These are phyloP conservation scores for Ptychobarbus kaznakovi DNA, from an alignment of 2,797 vertebrate genomes.

Conservation along the genomic window DNA sequence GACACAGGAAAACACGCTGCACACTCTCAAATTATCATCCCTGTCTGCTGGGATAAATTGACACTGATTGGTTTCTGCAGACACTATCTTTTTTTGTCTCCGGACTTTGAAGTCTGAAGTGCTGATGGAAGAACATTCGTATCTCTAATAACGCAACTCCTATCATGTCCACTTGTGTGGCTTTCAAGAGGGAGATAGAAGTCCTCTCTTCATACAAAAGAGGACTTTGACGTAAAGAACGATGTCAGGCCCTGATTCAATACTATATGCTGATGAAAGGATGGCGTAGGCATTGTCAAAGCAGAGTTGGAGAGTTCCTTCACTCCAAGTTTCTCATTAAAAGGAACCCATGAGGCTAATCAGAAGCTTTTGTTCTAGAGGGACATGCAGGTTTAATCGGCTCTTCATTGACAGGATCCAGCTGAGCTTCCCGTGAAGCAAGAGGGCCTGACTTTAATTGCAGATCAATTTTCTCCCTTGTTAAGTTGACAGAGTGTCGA, in stretches of 20 bases:
- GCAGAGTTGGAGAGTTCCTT: conserved; percentile 33
- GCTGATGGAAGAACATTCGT: conserved; percentile 33
- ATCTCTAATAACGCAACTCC: conserved; percentile 37
- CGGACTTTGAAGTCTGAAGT: conserved; percentile 48
- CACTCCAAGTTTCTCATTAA: conserved; percentile 54
- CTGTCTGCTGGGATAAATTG: conserved; percentile 32
- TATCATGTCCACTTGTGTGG: conserved; percentile 46
- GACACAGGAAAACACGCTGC: conserved; percentile 3
- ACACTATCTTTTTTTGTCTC: conserved; percentile 24
- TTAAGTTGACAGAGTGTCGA: conserved; percentile 39
- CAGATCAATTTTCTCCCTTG: conserved; percentile 55
- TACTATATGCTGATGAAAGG: conserved; percentile 45
- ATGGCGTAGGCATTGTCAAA: conserved; percentile 29
- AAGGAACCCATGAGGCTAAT: conserved; percentile 58
- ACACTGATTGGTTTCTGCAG: conserved; percentile 40
- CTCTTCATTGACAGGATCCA: conserved; percentile 53
- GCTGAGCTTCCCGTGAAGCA: conserved; percentile 40
- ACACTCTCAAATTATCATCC: conserved; percentile 12
- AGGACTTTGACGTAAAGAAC: conserved; percentile 34
- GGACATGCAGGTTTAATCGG: conserved; percentile 58
- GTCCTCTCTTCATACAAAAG: conserved; percentile 44
- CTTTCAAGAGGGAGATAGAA: conserved; percentile 50
- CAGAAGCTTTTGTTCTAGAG: conserved; percentile 59
- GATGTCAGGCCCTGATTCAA: conserved; percentile 38
- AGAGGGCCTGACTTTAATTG: conserved; percentile 56